Evolutionary conservation across 2,888 invertebrate genomes (phyloP).

Genomic region (Pterostichus madidus): DNA sequence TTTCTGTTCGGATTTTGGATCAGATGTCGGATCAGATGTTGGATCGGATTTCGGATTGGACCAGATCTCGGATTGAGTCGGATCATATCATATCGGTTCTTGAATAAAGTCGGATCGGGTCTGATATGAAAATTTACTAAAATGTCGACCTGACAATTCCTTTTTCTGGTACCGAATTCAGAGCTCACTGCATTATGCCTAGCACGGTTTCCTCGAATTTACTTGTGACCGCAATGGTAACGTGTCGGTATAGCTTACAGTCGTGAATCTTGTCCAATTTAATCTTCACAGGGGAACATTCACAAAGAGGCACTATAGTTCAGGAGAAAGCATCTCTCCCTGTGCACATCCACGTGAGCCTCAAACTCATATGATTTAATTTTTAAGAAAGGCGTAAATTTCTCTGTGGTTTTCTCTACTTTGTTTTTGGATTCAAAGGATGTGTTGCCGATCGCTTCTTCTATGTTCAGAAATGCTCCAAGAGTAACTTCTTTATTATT

Average conservation of each 20-base stretch:
- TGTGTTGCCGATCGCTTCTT: conserved; percentile 70
- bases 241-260: background rate
- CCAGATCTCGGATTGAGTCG: too few relatives aligned
- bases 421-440: conserved; percentile 62
- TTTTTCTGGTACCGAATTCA: too few relatives aligned
- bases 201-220: background rate
- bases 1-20: too few relatives aligned
- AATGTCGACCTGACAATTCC: too few relatives aligned
- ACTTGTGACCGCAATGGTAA: background rate
- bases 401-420: conserved; percentile 5
- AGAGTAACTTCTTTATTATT: background rate
- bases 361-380: background rate
- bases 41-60: too few relatives aligned
- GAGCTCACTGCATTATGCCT: too few relatives aligned
- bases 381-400: background rate
- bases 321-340: background rate
- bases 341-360: background rate
- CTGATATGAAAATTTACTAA: too few relatives aligned
- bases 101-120: too few relatives aligned
- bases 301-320: background rate
- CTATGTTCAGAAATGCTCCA: conserved; percentile 69
- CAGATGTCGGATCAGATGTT: too few relatives aligned
- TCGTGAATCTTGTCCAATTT: background rate
- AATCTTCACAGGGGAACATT: background rate
- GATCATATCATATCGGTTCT: too few relatives aligned